A percentile compares a stretch with the other conserved stretches of the same genome.
phyloP scores from a whole-genome alignment of 2,113 vertebrate genomes.

The Elephantulus edwardii region DNA sequence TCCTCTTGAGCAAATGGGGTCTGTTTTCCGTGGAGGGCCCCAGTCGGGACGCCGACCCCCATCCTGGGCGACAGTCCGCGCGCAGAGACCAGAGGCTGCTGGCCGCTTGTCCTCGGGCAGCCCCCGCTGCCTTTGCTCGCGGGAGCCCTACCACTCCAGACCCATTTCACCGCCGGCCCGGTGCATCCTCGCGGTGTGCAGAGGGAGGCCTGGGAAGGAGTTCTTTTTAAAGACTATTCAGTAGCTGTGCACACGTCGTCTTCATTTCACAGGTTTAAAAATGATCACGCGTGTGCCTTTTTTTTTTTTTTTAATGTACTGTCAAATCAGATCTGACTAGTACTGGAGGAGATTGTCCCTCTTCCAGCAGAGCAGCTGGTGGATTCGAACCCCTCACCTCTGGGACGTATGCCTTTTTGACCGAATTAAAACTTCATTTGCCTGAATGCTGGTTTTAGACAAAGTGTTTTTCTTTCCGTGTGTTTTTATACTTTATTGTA shows the following conservation, averaged over 20 bases:
- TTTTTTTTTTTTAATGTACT: no score
- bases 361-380: no score
- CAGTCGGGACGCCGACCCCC: no score
- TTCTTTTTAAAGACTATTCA: background rate
- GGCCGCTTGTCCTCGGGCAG: background rate
- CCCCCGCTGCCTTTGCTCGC: constrained; percentile 44
- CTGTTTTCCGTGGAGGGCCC: background rate
- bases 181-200: background rate
- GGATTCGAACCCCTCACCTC: no score
- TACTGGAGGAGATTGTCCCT: no score
- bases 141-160: background rate
- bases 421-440: background rate
- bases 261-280: background rate
- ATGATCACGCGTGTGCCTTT: background rate
- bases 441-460: background rate
- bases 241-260: background rate
- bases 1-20: background rate
- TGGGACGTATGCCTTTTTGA: background rate
- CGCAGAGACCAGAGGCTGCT: no score
- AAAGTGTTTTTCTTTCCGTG: background rate
- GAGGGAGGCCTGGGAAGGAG: background rate
- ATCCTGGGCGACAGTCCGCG: background rate
- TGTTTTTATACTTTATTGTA: background rate
- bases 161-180: background rate
- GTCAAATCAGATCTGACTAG: no score